These are phyloP conservation scores for Neomonachus schauinslandi DNA, from an alignment of 2,113 vertebrate species.

Conservation along the genomic window DNA sequence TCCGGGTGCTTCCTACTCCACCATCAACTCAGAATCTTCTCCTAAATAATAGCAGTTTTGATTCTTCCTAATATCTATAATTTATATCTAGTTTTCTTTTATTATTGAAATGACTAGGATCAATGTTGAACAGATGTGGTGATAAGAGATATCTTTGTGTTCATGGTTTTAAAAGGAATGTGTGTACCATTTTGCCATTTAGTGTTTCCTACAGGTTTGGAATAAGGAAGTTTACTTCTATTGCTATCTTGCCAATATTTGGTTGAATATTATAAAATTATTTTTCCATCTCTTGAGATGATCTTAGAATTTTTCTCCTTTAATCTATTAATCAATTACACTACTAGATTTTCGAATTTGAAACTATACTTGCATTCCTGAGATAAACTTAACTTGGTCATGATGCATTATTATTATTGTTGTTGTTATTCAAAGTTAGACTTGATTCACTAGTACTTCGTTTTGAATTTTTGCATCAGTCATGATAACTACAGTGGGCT, in stretches of 20 bases:
- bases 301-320: not conserved
- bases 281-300: not conserved
- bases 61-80: not conserved
- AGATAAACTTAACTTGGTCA: not conserved
- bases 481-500: not conserved
- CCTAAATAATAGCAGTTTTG: not conserved
- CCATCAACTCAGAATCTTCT: not conserved
- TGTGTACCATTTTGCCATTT: not conserved
- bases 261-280: not conserved
- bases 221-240: not conserved
- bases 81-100: not conserved
- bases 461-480: not conserved
- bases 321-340: not conserved
- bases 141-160: not conserved
- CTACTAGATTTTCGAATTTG: not conserved
- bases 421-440: not conserved
- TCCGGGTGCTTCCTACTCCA: not conserved
- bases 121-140: not conserved
- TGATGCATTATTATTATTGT: not conserved
- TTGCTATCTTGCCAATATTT: constrained; percentile 3
- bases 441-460: not conserved
- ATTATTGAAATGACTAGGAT: not conserved
- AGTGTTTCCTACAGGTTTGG: not conserved
- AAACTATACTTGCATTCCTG: not conserved
- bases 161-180: not conserved